Conservation (phyloP, 2,888 invertebrate species). For the Ypsolopha scabrella region DNA sequence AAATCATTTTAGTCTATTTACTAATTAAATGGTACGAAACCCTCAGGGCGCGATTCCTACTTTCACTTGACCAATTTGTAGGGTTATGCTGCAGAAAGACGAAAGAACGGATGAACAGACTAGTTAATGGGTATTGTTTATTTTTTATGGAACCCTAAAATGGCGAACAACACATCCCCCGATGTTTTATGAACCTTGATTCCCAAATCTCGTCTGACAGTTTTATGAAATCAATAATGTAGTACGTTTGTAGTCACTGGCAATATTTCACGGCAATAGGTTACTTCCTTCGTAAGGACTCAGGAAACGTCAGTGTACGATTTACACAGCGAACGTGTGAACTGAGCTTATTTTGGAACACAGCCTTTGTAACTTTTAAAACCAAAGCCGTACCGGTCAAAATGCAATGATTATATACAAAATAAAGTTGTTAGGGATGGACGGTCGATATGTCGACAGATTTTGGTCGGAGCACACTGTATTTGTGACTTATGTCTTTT, state of each 20-base stretch:
- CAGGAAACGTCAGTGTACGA: not conserved
- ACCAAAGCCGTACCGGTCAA: not conserved
- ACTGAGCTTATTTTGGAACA: not conserved
- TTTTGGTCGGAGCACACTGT: not conserved
- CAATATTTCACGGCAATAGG: slow-evolving; percentile 1
- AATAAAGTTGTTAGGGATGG: not conserved
- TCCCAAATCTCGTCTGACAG: not conserved
- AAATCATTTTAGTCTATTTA: too few relatives aligned
- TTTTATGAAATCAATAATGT: slow-evolving; percentile 1
- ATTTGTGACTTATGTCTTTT: not conserved
- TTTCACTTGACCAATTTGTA: too few relatives aligned
- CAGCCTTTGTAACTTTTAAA: not conserved
- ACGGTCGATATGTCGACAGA: not conserved
- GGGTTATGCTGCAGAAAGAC: too few relatives aligned
- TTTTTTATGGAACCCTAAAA: too few relatives aligned
- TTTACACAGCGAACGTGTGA: slow-evolving; percentile 1
- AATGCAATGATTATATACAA: not conserved
- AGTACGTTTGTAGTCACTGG: not conserved
- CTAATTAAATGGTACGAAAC: too few relatives aligned
- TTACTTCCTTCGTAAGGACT: not conserved
- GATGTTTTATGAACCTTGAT: too few relatives aligned
- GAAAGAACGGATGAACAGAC: too few relatives aligned
- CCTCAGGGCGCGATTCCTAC: too few relatives aligned
- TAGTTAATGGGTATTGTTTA: too few relatives aligned
- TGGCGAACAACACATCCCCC: too few relatives aligned